phyloP scores from a whole-genome alignment of 2,888 invertebrate species.

The Euclidia mi region DNA sequence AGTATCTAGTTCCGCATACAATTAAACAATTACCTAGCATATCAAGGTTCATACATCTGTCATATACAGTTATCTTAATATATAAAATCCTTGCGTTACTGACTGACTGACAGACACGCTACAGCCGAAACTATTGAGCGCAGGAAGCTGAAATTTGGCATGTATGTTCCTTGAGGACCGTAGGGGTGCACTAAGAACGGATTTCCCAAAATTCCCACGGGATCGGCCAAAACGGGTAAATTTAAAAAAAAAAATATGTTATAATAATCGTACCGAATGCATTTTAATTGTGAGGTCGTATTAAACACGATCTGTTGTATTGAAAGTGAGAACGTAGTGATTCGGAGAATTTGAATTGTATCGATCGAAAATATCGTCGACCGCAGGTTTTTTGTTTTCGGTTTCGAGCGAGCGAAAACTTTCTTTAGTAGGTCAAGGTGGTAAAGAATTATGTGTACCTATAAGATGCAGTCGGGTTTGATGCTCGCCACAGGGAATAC shows the following conservation, averaged over 20 bases:
- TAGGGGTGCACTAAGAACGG: too few relatives aligned
- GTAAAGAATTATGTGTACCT: not conserved
- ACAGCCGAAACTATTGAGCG: too few relatives aligned
- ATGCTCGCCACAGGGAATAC: too few relatives aligned
- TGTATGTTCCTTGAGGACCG: too few relatives aligned
- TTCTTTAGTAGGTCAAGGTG: constrained; percentile 10
- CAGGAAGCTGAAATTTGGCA: too few relatives aligned
- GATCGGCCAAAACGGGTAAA: too few relatives aligned
- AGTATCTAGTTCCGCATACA: constrained; percentile 15
- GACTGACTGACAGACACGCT: too few relatives aligned
- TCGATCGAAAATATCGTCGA: not conserved
- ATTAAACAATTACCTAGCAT: constrained; percentile 7
- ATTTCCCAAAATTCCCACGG: too few relatives aligned
- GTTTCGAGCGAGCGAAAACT: not conserved
- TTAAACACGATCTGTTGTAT: constrained; percentile 26
- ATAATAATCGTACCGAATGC: constrained; percentile 11
- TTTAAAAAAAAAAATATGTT: too few relatives aligned
- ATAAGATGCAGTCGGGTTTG: too few relatives aligned
- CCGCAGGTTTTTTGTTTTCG: not conserved
- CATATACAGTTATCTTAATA: constrained; percentile 13
- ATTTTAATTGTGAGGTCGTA: constrained; percentile 29
- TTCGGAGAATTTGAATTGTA: not conserved
- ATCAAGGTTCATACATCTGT: constrained; percentile 22
- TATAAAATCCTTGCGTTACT: too few relatives aligned
- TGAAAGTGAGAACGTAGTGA: constrained; percentile 4